A percentile compares a stretch with the other conserved stretches of the same genome.
Conservation (phyloP, 1,140 invertebrate genomes). For the Brachionus rubens region DNA sequence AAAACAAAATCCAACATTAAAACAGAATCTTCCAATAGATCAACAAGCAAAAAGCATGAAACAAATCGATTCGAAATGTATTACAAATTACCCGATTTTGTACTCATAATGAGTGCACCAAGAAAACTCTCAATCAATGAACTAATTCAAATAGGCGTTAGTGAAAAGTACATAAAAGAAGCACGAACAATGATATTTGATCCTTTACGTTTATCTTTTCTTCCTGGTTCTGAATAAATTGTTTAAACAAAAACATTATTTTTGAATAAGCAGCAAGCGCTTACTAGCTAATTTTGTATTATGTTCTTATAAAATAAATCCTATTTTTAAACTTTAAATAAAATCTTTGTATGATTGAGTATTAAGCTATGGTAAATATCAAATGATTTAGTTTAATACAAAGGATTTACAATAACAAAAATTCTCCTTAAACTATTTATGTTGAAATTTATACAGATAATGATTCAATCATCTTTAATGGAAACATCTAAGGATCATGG, state of each 20-base stretch:
- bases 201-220: background rate
- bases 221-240: background rate
- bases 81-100: background rate
- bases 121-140: background rate
- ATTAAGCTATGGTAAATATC: no score
- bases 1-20: background rate
- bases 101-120: background rate
- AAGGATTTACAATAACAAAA: no score
- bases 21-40: no score
- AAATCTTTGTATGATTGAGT: background rate
- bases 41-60: no score
- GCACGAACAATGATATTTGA: constrained; percentile 15
- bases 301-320: background rate
- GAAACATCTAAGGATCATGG: no score
- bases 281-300: background rate
- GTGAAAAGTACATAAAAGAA: constrained; percentile 12
- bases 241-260: background rate
- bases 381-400: no score
- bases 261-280: no score
- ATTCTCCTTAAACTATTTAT: no score
- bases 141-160: background rate
- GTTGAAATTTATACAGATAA: no score
- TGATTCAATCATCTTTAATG: no score
- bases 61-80: background rate
- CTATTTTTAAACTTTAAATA: background rate